phyloP scores from a whole-genome alignment of 2,113 vertebrate genomes.

The Oncorhynchus tshawytscha region DNA sequence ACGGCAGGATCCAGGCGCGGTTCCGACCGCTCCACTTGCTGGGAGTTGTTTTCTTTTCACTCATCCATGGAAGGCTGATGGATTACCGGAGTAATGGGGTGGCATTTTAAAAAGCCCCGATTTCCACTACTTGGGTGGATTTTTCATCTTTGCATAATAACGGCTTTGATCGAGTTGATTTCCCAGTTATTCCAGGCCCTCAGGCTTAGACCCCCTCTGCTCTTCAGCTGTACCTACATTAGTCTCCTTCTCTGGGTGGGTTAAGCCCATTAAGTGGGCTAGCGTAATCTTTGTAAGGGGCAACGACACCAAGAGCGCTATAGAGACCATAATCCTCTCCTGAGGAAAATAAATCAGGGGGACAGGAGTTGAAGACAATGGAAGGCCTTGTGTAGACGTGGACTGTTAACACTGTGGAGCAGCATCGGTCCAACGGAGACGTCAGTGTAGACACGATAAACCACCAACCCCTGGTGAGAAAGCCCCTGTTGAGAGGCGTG shows the following conservation, averaged over 20 bases:
- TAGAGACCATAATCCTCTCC: conserved; percentile 38
- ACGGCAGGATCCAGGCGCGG: conserved; percentile 1
- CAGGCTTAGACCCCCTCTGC: conserved; percentile 23
- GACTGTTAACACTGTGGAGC: conserved; percentile 35
- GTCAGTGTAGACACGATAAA: conserved; percentile 30
- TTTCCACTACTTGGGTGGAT: conserved; percentile 37
- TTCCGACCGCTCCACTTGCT: background rate
- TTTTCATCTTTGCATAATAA: conserved; percentile 22
- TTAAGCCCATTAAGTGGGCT: conserved; percentile 58
- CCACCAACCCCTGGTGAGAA: conserved; percentile 27
- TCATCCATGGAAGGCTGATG: conserved; percentile 15
- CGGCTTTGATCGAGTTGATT: conserved; percentile 37
- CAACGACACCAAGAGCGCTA: conserved; percentile 48
- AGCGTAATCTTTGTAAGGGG: conserved; percentile 35
- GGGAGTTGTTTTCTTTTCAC: conserved; percentile 21
- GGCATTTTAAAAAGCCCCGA: conserved; percentile 18
- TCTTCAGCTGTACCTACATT: background rate
- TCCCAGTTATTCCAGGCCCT: conserved; percentile 19
- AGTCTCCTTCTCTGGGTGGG: conserved; percentile 11
- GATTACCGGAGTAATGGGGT: conserved; percentile 29
- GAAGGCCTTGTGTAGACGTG: conserved; percentile 37
- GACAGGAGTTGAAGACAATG: conserved; percentile 50
- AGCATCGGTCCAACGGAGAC: background rate
- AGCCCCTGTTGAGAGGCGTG: conserved; percentile 43
- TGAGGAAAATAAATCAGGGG: conserved; percentile 39